Evolutionary conservation across 1,140 invertebrate genomes (phyloP), one percentile per base, ranked within the genome.

Genomic region (Schlechtendalia chinensis): DNA sequence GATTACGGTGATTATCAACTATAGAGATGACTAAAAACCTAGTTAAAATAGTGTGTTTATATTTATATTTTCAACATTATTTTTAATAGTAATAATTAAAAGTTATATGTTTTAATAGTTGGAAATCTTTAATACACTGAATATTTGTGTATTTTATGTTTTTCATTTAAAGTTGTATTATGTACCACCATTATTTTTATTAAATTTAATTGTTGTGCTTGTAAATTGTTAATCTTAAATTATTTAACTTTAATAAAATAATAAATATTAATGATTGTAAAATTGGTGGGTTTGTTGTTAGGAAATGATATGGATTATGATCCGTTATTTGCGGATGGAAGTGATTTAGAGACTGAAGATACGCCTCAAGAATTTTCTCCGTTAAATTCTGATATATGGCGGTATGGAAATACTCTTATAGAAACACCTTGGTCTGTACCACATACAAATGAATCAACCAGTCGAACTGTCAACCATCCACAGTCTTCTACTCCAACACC

Each of bases 281-380:
- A 61, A 61, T 5, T 45, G 4, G 32, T 39, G n/a, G n/a, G n/a
- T n/a, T 27, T 27, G 16, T 54, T 45, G 22, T 50, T 47, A 79
- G 75, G 75, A 19, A 79, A 79, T 79, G 75, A 79, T 19, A 79
- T 79, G 75, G 75, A 79, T 47, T 79, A 63, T 63, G 75, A 79
- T 47, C 75, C 75, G 29, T 61, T 79, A 61, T 79, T 79, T 79
- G 75, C 75, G 3, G 75, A 79, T 63, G 75, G 75, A 19, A 79
- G 58, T 61, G 75, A 79, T 79, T 47, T 79, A 79, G 75, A 79
- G 22, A 63, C 75, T 79, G 75, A 79, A 79, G 75, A 79, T 79
- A 59, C 75, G 1, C 58, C 75, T 63, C 75, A 79, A 79, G 75
- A 79, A 19, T 79, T 79, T 29, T 79, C 75, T 12, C 75, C 75